Base-by-base conservation (phyloP, 2,888 invertebrate genomes). In the Prosapia bicincta region DNA sequence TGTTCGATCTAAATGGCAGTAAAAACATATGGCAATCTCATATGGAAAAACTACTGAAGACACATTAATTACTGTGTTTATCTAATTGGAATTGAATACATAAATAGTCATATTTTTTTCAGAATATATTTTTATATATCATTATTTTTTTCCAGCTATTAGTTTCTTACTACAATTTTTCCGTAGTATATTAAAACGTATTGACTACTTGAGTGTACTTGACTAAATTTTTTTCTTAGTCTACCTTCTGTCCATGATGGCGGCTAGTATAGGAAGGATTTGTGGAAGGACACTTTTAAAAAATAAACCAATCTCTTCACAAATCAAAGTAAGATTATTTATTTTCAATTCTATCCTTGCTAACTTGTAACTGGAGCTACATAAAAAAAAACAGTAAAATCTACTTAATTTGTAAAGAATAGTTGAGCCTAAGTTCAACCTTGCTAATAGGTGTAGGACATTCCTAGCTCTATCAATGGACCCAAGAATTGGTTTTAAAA, bases 181-280 rank as follows among this genome's bases (percentile, higher is more conserved):
- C n/a, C n/a, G n/a, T n/a, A n/a, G n/a, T n/a, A n/a, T n/a, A n/a
- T n/a, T n/a, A n/a, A n/a, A n/a, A n/a, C n/a, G n/a, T n/a, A n/a
- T n/a, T n/a, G n/a, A n/a, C 20, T 54, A 54, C 54, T 3, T 54
- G 9, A 54, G 3, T n/a, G 20, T 54, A 54, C 54, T 54, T 54
- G 54, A 54, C 54, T 54, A 54, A 54, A 5, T 54, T 20, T 13
- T 54, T 54, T 54, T 54, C 54, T 20, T 54, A 54, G 54, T 54
- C 54, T 54, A 54, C 70, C 71, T 69, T 74, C 66, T 69, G 32
- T 28, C 26, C 76, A 70, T 76, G 66, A 95, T 95, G 95, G 94
- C 94, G 90, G 93, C 93, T 87, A 90, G 91, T 86, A 91, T 94
- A 86, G 92, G 93, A 88, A 91, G 94, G 88, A 91, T 94, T 90